Conservation (phyloP, 2,113 vertebrate genomes). For the Piprites chloris region DNA sequence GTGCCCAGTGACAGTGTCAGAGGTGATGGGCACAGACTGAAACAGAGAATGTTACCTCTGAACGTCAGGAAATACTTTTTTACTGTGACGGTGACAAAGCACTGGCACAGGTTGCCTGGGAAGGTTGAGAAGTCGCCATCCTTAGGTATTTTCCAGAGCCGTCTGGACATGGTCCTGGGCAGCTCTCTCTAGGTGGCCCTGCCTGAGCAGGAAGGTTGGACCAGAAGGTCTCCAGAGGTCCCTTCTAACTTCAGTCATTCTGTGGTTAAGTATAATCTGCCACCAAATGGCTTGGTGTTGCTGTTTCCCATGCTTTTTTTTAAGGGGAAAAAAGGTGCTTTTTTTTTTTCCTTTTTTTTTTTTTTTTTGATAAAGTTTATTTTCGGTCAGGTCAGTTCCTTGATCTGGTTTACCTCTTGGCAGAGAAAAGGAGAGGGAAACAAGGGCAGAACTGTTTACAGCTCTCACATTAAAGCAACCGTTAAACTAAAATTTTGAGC, state of each 20-base stretch:
- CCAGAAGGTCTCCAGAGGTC: not conserved
- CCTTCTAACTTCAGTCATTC: not conserved
- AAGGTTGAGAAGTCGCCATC: not conserved
- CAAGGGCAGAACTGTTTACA: not conserved
- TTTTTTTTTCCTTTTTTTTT: not conserved
- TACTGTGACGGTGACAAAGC: not conserved
- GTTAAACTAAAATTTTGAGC: not conserved
- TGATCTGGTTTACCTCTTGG: not conserved
- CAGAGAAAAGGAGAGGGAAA: not conserved
- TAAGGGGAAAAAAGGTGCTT: rapidly evolving
- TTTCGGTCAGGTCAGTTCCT: not conserved
- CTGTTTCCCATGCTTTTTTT: not conserved
- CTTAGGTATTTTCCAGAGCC: not conserved
- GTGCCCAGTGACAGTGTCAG: not conserved
- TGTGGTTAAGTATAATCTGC: not conserved
- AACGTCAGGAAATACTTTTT: not conserved
- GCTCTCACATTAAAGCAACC: not conserved
- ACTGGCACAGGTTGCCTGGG: not conserved
- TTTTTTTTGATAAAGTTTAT: not conserved
- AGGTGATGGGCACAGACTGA: not conserved
- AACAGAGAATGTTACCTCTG: not conserved
- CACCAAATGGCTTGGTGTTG: not conserved
- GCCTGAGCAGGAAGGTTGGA: not conserved
- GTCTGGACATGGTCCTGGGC: too few species aligned
- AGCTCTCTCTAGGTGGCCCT: not conserved